Evolutionary conservation across 2,888 invertebrate genomes (phyloP), one percentile per base, ranked within the genome.

Genomic region (Thymelicus acteon): DNA sequence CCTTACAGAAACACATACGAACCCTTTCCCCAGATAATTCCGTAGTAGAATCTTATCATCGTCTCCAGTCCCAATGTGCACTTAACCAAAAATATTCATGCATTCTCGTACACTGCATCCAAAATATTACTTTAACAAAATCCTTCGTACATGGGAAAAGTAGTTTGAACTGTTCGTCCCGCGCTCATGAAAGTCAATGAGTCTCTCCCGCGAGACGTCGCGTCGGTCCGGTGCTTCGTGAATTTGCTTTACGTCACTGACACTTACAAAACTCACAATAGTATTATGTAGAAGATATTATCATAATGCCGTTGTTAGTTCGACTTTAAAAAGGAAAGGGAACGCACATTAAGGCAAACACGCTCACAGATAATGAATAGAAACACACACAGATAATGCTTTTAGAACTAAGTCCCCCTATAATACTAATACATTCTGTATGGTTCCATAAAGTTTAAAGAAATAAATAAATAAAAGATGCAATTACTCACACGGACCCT

Each of bases 151-250:
- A 66, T 47, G 44, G 37, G 54, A 54, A 47, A 69, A 69, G 69
- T 69, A 63, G 69, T 69, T 61, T 63, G 60, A 60, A 61, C 47
- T 57, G 39, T 62, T 62, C 47, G 68, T 68, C 68, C 44, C 54
- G 44, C 6, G 4, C 61, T 68, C 68, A 68, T 68, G 68, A 61
- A 68, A 68, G 40, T 68, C 68, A 68, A 68, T 68, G 68, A 61
- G 61, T 37, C 12, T 31, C 6, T 68, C 54, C 68, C 44, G 13
- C 4, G 60, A 60, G 64, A 64, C 65, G 60, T 60, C 39, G 37
- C 31, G 13, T 7, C 63, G 31, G 31, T 31, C 64, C 64, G 10
- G 64, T 65, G 64, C 54, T 44, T 40, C 8, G 64, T 39, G 64
- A 65, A 54, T 65, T 65, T 65, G 64, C 63, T 65, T 44, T 57